Percentiles rank a stretch among this genome's conserved stretches.
These are phyloP conservation scores for Amblyornis subalaris DNA, from an alignment of 2,113 vertebrate genomes.

Conservation along the genomic window DNA sequence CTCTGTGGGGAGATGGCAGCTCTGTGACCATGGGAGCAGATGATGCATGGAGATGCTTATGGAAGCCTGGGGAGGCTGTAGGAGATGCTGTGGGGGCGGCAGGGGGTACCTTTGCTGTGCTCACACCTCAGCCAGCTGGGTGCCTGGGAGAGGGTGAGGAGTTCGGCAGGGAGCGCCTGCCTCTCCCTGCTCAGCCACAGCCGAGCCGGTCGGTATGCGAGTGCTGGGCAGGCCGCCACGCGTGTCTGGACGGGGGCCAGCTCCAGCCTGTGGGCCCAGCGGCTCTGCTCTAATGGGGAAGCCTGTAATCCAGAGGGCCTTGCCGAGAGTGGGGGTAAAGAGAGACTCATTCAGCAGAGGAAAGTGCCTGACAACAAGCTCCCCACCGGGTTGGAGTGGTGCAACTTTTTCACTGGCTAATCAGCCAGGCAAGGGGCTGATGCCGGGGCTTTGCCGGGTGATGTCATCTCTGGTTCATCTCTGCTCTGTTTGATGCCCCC, in stretches of 20 bases:
- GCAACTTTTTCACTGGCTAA: slow-evolving; percentile 10
- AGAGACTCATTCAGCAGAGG: slow-evolving; percentile 15
- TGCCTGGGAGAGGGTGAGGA: neutral
- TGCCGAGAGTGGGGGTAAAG: neutral
- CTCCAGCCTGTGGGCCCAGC: slow-evolving; percentile 8
- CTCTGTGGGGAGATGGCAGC: neutral
- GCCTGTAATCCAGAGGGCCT: slow-evolving; percentile 45
- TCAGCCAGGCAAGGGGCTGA: neutral
- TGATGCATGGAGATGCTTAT: neutral
- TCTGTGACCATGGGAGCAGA: neutral
- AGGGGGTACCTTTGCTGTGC: neutral
- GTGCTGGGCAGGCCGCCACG: slow-evolving; percentile 47
- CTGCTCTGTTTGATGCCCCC: neutral
- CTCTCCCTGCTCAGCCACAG: neutral
- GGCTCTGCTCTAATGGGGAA: neutral
- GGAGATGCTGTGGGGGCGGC: neutral
- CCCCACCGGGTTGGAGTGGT: neutral
- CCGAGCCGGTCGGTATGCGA: slow-evolving; percentile 15
- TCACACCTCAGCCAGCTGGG: neutral
- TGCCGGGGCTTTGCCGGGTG: neutral
- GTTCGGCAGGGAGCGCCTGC: neutral
- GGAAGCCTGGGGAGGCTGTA: neutral
- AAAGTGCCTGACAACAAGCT: slow-evolving; percentile 2
- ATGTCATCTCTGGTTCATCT: slow-evolving; percentile 14
- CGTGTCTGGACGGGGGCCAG: neutral